Evolutionary conservation across 2,113 vertebrate species (phyloP), one percentile per base, ranked within the genome.

Genomic region (Burhinus bistriatus): DNA sequence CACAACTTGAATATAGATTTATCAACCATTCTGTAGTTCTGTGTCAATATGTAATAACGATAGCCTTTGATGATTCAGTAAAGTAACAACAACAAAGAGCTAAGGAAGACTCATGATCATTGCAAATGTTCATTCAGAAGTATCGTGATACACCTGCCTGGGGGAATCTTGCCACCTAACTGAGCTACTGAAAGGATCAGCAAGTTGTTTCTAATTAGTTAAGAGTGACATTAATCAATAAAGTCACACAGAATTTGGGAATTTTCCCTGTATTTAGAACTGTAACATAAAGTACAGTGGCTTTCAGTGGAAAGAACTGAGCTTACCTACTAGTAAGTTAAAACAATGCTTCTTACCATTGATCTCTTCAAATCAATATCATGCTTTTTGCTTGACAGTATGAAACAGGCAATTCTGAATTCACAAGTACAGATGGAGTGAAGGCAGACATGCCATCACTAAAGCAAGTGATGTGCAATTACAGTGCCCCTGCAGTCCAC

Each of bases 1-100:
- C 42, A 5, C 87, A 88, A 80, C 75, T 77, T 57, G 70, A 76
- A 61, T 91, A 90, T 93, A 70, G 93, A 96, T 96, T 93, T 96
- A 96, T 96, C 87, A 83, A 17, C 75, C 36, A 40, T 80, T 83
- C 64, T 69, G 47, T 44, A 88, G 73, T 68, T 85, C 82, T 36
- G 10, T 93, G 89, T 91, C 95, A 93, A 83, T 59, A 83, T 10
- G 42, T 64, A 95, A 47, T 80, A 96, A 91, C 0, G 9, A 89
- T 70, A 80, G 89, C 57, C 42, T 87, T 83, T 80, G 93, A 87
- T 51, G n/a, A n/a, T 36, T 89, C 77, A 58, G 73, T 54, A 73
- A 80, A 90, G 75, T 49, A 90, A 87, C 51, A 79, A 59, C 40
- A 11, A 58, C 1, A 0, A 79, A 54, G 52, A 91, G 29, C 6